A percentile compares a stretch with the other conserved stretches of the same genome.
phyloP scores from a whole-genome alignment of 1,140 invertebrate genomes.

The Phocides pigmalion region DNA sequence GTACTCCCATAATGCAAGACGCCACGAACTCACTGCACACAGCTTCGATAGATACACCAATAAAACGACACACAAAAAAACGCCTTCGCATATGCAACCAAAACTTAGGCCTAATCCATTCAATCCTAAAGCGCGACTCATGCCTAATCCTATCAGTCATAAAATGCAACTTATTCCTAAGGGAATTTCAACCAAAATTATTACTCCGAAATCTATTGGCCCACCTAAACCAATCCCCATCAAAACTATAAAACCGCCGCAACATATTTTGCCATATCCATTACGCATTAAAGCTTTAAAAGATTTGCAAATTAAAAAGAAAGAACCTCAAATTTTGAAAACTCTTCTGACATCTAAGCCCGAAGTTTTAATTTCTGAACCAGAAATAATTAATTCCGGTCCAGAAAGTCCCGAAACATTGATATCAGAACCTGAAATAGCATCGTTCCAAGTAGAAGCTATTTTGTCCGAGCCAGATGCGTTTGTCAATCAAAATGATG shows the following conservation, averaged over 20 bases:
- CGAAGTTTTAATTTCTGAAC: conserved; percentile 75
- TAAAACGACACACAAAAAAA: conserved; percentile 68
- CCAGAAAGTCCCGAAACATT: conserved; percentile 80
- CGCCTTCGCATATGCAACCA: conserved; percentile 57
- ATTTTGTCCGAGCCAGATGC: conserved; percentile 76
- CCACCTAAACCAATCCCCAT: conserved; percentile 73
- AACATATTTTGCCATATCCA: conserved; percentile 75
- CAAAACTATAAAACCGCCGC: conserved; percentile 53
- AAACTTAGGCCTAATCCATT: conserved; percentile 79
- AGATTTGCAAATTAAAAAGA: conserved; percentile 79
- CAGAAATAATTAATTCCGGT: conserved; percentile 76
- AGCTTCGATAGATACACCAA: conserved; percentile 82
- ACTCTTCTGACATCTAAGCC: conserved; percentile 75
- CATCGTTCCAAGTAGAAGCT: conserved; percentile 79
- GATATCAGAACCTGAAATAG: conserved; percentile 80
- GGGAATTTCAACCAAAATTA: conserved; percentile 57
- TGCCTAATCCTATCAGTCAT: conserved; percentile 75
- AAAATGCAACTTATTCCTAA: conserved; percentile 75
- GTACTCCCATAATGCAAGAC: conserved; percentile 81
- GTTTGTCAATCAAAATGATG: conserved; percentile 55
- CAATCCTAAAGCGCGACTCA: conserved; percentile 75
- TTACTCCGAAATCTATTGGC: conserved; percentile 56
- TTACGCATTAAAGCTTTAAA: conserved; percentile 76
- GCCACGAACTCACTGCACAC: conserved; percentile 78
- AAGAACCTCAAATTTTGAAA: conserved; percentile 81